Percentiles rank a stretch among this genome's conserved stretches.
Conservation (phyloP, 37 sponge, comb jelly and placozoan species). For the Spongilla lacustris region DNA sequence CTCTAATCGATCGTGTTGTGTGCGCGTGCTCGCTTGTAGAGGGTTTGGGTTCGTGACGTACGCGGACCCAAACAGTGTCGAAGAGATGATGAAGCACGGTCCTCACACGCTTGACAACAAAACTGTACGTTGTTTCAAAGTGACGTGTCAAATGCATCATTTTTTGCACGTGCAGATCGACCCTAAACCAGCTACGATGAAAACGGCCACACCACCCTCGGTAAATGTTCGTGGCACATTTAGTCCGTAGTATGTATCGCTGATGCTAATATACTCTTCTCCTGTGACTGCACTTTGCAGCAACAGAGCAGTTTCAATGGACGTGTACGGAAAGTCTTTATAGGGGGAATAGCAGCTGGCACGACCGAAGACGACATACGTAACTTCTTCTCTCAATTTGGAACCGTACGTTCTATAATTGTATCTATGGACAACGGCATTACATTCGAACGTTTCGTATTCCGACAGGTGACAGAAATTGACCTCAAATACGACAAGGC, state of each 20-base stretch:
- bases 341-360: conserved; percentile 64
- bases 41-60: conserved; percentile 84
- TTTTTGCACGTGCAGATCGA: conserved; percentile 39
- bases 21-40: too few relatives aligned
- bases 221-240: background rate
- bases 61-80: conserved; percentile 35
- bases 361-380: conserved; percentile 44
- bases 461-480: conserved; percentile 22
- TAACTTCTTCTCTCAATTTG: conserved; percentile 39
- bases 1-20: background rate
- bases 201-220: background rate
- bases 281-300: too few relatives aligned
- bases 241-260: background rate
- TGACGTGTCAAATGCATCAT: background rate
- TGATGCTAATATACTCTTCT: background rate
- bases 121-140: conserved; percentile 20
- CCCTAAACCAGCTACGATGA: conserved; percentile 51
- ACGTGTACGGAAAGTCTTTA: conserved; percentile 53
- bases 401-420: conserved; percentile 31
- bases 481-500: conserved; percentile 56
- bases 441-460: too few relatives aligned
- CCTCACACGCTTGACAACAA: conserved; percentile 54
- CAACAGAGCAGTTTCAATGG: background rate
- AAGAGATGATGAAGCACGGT: conserved; percentile 5
- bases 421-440: too few relatives aligned